A percentile compares a stretch with the other conserved stretches of the same genome.
phyloP scores from a whole-genome alignment of 1,140 invertebrate genomes.

The Lepidurus apus region DNA sequence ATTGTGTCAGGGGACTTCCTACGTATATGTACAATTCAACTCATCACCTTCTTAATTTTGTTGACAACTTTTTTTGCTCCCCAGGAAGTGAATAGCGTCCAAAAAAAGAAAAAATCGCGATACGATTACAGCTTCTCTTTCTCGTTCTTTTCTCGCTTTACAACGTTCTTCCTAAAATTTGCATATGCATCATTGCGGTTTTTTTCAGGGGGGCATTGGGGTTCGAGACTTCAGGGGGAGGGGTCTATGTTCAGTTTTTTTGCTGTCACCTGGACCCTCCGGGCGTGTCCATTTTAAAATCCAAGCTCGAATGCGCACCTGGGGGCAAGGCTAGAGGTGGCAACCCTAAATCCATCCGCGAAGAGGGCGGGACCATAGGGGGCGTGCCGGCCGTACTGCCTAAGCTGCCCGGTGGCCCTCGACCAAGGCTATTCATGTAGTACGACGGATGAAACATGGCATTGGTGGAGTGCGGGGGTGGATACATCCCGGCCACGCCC shows the following conservation, averaged over 20 bases:
- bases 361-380: not conserved
- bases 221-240: too few species aligned
- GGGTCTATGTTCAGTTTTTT: not conserved
- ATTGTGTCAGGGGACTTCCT: conserved; percentile 11
- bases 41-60: not conserved
- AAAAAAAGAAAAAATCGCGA: too few species aligned
- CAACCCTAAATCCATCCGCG: not conserved
- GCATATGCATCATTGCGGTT: too few species aligned
- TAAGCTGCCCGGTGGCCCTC: not conserved
- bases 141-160: too few species aligned
- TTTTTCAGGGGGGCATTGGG: too few species aligned
- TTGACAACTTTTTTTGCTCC: not conserved
- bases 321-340: not conserved
- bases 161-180: too few species aligned
- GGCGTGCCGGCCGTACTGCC: not conserved
- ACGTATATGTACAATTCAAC: not conserved
- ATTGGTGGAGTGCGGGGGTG: not conserved
- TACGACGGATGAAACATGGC: conserved; percentile 8
- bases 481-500: conserved; percentile 1
- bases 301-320: conserved; percentile 2
- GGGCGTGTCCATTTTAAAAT: not conserved
- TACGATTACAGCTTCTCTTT: too few species aligned
- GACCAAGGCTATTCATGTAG: conserved; percentile 4
- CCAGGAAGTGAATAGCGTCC: not conserved
- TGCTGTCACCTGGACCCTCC: not conserved